Evolutionary conservation across 2,888 invertebrate genomes (phyloP), one percentile per base, ranked within the genome.

Genomic region (Temnothorax unifasciatus): DNA sequence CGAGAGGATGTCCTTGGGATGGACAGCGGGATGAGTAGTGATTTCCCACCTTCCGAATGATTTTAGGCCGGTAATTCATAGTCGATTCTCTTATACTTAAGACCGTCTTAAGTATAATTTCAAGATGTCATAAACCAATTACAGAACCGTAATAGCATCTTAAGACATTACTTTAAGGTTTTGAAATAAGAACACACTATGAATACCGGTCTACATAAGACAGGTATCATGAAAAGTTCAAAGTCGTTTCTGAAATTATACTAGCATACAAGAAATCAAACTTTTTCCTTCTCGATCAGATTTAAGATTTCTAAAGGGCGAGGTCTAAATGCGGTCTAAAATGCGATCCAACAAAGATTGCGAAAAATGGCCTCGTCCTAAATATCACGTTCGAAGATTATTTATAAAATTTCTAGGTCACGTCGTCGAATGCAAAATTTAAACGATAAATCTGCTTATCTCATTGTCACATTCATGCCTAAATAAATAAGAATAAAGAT

Each of bases 401-500:
- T 57, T 77, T 77, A 57, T 15, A 50, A 44, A 44, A 38, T 34
- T 47, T 9, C 21, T 34, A 61, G 59, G 18, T 61, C 44, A 5
- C 6, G 3, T 18, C 50, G 18, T 21, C 21, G 25, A 73, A 38
- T 63, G 2, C 29, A 66, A 47, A 66, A 47, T 47, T 66, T 66
- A 25, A 13, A 3, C 0, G 15, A 21, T 59, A 50, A 79, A 79
- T 25, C 18, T 9, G 52, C 4, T 11, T 38, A 13, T 1, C 2
- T 52, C 11, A 34, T 34, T 54, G 13, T 6, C n/a, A 66, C 9
- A 76, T 44, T 29, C 3, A 3, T 3, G 21, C 4, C 34, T 44
- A 68, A 41, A 44, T 44, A n/a, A 57, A 68, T 50, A 54, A 29
- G 25, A 44, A 50, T 50, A 18, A 50, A 38, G 18, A 71, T 81